Evolutionary conservation across 2,888 invertebrate genomes (phyloP).

Genomic region (Oligia strigilis): DNA sequence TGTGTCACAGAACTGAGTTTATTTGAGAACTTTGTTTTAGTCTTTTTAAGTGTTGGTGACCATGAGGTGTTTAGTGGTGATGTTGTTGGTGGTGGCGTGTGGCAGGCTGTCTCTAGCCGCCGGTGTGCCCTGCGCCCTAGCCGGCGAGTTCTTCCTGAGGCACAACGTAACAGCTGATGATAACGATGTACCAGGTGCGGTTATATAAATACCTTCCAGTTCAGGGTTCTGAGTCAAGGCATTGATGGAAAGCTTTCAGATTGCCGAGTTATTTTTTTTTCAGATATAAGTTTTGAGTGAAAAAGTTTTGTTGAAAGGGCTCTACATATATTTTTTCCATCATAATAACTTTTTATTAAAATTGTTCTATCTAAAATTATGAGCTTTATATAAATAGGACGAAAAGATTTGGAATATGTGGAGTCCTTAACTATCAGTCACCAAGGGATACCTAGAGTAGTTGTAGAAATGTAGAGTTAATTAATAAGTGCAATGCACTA

Average conservation of each 20-base stretch:
- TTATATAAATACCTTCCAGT: constrained; percentile 71
- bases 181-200: constrained; percentile 86
- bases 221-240: constrained; percentile 25
- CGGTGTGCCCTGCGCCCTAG: constrained; percentile 79
- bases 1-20: constrained; percentile 76
- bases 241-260: constrained; percentile 56
- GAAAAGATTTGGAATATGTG: background rate
- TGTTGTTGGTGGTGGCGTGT: constrained; percentile 79
- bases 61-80: constrained; percentile 86
- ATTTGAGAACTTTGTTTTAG: constrained; percentile 74
- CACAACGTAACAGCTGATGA: constrained; percentile 89
- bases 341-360: no score
- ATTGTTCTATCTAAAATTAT: no score
- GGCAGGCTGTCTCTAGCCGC: constrained; percentile 75
- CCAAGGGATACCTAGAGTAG: background rate
- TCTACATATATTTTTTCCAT: background rate
- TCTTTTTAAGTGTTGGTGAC: constrained; percentile 78
- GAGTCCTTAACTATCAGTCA: constrained; percentile 3
- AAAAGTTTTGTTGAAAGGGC: constrained; percentile 13
- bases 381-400: background rate
- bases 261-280: constrained; percentile 39
- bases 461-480: background rate
- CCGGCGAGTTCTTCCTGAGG: constrained; percentile 84
- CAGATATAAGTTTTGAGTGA: constrained; percentile 37
- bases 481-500: constrained; percentile 30